Conservation (phyloP, 92 coral and sea anemone genomes). For the Palythoa grandiflora region DNA sequence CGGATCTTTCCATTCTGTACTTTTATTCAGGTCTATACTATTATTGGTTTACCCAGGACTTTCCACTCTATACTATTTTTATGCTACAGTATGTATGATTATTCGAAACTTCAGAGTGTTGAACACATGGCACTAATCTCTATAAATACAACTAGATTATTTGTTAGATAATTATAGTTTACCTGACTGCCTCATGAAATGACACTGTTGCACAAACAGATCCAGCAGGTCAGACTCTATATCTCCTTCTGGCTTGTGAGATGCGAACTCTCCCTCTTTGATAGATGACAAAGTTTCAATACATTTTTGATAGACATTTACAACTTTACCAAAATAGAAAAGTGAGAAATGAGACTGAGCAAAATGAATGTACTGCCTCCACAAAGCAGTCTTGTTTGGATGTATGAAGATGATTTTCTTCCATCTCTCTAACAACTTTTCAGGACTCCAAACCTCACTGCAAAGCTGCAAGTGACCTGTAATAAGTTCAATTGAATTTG, state of each 20-base stretch:
- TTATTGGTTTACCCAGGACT: too few relatives aligned
- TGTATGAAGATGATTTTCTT: slow-evolving; percentile 79
- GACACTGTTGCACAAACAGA: slow-evolving; percentile 84
- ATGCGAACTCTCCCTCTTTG: slow-evolving; percentile 86
- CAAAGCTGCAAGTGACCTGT: slow-evolving; percentile 76
- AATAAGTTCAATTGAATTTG: slow-evolving; percentile 79
- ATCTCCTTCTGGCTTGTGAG: slow-evolving; percentile 83
- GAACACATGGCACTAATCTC: too few relatives aligned
- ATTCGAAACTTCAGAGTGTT: too few relatives aligned
- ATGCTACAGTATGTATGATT: too few relatives aligned
- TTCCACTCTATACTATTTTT: too few relatives aligned
- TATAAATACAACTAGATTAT: too few relatives aligned
- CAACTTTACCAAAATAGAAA: slow-evolving; percentile 79
- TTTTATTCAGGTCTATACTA: too few relatives aligned
- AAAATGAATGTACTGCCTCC: slow-evolving; percentile 89
- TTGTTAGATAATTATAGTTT: not conserved
- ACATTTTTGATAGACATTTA: slow-evolving; percentile 80
- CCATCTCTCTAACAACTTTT: slow-evolving; percentile 84
- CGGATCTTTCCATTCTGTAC: too few relatives aligned
- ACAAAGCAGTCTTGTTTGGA: slow-evolving; percentile 83
- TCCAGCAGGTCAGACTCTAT: slow-evolving; percentile 89
- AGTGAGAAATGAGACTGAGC: slow-evolving; percentile 87
- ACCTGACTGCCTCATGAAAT: slow-evolving; percentile 95
- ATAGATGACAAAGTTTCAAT: slow-evolving; percentile 84
- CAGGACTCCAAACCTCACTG: slow-evolving; percentile 71